phyloP scores from a whole-genome alignment of 2,888 invertebrate species.

The Callyntrura guangdongensis region DNA sequence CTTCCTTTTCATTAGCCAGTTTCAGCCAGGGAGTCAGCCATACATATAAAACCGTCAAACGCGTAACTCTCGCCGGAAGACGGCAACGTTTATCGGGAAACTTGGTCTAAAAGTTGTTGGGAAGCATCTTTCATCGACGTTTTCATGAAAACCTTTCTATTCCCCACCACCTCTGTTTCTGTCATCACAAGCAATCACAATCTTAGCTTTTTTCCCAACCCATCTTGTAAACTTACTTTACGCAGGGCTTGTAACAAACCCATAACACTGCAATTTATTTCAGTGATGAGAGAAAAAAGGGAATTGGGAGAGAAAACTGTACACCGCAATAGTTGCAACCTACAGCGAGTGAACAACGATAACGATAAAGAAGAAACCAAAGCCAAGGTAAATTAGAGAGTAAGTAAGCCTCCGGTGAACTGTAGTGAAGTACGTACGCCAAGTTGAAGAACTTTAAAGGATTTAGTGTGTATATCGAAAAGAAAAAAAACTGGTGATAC shows the following conservation, averaged over 20 bases:
- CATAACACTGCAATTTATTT: slow-evolving; percentile 18
- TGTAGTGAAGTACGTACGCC: neutral
- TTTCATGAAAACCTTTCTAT: slow-evolving; percentile 38
- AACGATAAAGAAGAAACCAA: slow-evolving; percentile 35
- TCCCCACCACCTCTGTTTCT: neutral
- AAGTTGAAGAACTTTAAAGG: no score
- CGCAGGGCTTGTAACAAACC: neutral
- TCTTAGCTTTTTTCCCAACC: neutral
- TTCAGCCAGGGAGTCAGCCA: neutral
- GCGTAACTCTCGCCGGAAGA: neutral
- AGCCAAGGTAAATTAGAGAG: slow-evolving; percentile 38
- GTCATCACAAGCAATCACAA: slow-evolving; percentile 20
- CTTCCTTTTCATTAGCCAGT: slow-evolving; percentile 47
- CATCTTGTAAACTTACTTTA: neutral
- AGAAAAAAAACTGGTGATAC: no score
- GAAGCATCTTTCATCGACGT: slow-evolving; percentile 16
- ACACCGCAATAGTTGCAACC: neutral
- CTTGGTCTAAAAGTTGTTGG: slow-evolving; percentile 42
- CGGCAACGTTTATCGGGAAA: slow-evolving; percentile 23
- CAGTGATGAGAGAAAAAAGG: no score
- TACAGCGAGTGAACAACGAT: neutral
- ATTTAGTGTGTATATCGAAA: no score
- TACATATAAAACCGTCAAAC: neutral
- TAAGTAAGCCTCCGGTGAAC: no score
- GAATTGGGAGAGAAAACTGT: no score